These are phyloP conservation scores for Calliphora vicina DNA, from an alignment of 1,140 invertebrate species.

Conservation along the genomic window DNA sequence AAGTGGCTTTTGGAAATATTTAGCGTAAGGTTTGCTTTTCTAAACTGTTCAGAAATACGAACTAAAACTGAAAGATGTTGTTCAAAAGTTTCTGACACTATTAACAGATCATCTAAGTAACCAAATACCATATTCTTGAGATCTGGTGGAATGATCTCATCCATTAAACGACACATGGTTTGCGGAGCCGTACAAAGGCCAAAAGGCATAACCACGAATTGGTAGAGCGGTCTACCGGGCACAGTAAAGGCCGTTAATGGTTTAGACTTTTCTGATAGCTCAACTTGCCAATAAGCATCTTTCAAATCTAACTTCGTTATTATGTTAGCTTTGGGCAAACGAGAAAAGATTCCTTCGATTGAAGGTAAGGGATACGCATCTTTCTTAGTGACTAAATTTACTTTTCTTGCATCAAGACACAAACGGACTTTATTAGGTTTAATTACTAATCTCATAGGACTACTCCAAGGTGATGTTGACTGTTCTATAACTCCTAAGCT, in stretches of 20 bases:
- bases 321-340: conserved; percentile 19
- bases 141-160: not conserved
- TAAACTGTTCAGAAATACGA: not conserved
- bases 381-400: no score
- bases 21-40: not conserved
- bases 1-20: conserved; percentile 5
- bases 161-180: not conserved
- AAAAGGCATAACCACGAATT: no score
- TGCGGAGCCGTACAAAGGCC: not conserved
- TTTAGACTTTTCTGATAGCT: conserved; percentile 43
- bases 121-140: not conserved
- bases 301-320: conserved; percentile 48
- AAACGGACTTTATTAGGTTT: no score
- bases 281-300: no score
- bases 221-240: not conserved
- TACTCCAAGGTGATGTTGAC: no score
- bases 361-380: no score
- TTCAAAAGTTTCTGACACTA: not conserved
- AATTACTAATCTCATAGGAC: no score
- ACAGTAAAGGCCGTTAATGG: conserved; percentile 64
- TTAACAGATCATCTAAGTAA: not conserved
- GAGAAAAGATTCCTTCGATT: no score
- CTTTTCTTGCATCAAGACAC: no score
- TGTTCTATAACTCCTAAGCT: no score
- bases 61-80: not conserved